Evolutionary conservation across 2,888 invertebrate species (phyloP), one percentile per base, ranked within the genome.

Genomic region (Oithona nana): DNA sequence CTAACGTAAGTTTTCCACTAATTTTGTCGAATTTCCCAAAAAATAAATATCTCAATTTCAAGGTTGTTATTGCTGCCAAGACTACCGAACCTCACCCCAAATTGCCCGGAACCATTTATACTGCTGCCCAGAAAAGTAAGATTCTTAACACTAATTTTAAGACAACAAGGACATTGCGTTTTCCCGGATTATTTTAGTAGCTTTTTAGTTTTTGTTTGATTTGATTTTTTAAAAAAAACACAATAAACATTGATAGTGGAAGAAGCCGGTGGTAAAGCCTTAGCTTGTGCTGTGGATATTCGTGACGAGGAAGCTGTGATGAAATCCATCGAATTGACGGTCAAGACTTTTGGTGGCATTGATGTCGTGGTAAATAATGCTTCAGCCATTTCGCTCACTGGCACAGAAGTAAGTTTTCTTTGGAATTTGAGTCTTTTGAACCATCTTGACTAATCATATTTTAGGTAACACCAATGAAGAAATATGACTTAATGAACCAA

Each of bases 291-390:
- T 56, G 88, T 92, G 0, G 92, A 93, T 73, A 85, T 93, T 13
- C 78, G 90, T 66, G 83, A 86, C 71, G 92, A 93, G 73, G 77
- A 76, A 30, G 83, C 86, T 72, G 76, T 88, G 0, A 75, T 78
- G 66, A 77, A 77, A 52, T 86, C 87, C 2, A 80, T 88, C 20
- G 80, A 85, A 69, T 78, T 78, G 67, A 84, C 88, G 28, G 81
- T 88, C 1, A 78, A 81, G 64, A 82, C 83, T 75, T 97, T 97
- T 75, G 94, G 94, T 31, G 93, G 94, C 13, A 93, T 97, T 68
- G 97, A 97, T 71, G 86, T 97, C 67, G 74, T 90, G 24, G 77
- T 97, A 22, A 97, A 97, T 76, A 97, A 97, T 77, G 97, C 97
- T 1, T 92, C 92, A 66, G 95, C 95, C 13, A 97, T 97, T 69